phyloP scores from a whole-genome alignment of 2,888 invertebrate species.

The Lepidochrysops patricia region DNA sequence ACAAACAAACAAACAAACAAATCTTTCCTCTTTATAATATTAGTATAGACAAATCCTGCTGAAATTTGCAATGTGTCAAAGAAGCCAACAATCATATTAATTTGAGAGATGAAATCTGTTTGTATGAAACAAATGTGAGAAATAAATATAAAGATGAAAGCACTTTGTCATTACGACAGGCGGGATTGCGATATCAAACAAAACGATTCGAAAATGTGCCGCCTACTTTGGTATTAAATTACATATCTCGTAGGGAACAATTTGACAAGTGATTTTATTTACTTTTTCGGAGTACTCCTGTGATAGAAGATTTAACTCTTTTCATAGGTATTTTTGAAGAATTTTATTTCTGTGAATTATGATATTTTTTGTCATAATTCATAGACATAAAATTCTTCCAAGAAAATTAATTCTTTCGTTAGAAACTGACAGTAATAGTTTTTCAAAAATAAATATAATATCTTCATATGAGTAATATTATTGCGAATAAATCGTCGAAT shows the following conservation, averaged over 20 bases:
- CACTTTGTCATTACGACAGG: conserved; percentile 46
- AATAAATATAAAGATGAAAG: conserved; percentile 36
- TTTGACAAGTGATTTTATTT: conserved; percentile 27
- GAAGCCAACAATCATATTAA: conserved; percentile 6
- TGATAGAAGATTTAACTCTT: background rate
- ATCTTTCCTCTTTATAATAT: too few relatives aligned
- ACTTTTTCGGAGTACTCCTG: background rate
- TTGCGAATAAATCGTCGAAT: too few relatives aligned
- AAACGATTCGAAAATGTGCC: conserved; percentile 38
- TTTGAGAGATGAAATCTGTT: conserved; percentile 3
- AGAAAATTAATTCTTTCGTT: too few relatives aligned
- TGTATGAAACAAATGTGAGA: conserved; percentile 23
- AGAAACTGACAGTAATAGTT: too few relatives aligned
- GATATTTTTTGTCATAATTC: too few relatives aligned
- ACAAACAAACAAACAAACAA: too few relatives aligned
- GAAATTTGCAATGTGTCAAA: background rate
- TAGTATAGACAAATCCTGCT: background rate
- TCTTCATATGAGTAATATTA: too few relatives aligned
- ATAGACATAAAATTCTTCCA: too few relatives aligned
- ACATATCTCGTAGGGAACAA: conserved; percentile 43
- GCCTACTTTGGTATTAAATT: conserved; percentile 52
- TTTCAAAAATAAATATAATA: too few relatives aligned
- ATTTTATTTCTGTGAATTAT: too few relatives aligned
- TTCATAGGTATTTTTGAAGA: background rate
- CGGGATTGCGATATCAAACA: conserved; percentile 43